Conservation (phyloP, 2,797 vertebrate species). For the Selene dorsalis region DNA sequence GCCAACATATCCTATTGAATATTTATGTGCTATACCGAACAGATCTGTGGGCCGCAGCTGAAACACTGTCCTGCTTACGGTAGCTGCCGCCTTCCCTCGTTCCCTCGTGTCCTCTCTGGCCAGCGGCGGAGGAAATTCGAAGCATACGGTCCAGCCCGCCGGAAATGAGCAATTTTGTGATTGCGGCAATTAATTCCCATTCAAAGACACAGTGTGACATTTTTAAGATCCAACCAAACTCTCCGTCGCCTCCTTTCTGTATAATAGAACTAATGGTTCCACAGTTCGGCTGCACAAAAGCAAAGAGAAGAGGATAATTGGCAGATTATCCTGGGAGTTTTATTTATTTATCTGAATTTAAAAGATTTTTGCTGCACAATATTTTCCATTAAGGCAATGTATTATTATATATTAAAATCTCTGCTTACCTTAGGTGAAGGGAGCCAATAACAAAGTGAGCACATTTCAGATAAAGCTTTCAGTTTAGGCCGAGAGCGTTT, state of each 20-base stretch:
- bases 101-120: slow-evolving; percentile 16
- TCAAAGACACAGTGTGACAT: slow-evolving; percentile 32
- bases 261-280: slow-evolving; percentile 12
- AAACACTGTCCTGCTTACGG: slow-evolving; percentile 28
- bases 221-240: slow-evolving; percentile 29
- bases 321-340: slow-evolving; percentile 18
- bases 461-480: neutral
- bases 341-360: slow-evolving; percentile 19
- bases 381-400: neutral
- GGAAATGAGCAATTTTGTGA: slow-evolving; percentile 29
- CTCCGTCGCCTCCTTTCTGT: slow-evolving; percentile 14
- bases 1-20: slow-evolving; percentile 68
- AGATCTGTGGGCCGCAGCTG: slow-evolving; percentile 49
- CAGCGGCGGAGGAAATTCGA: slow-evolving; percentile 24
- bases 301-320: slow-evolving; percentile 25
- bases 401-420: neutral
- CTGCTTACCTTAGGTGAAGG: neutral
- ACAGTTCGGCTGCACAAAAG: slow-evolving; percentile 23
- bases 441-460: neutral
- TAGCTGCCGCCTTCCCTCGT: slow-evolving; percentile 5
- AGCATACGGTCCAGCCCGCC: slow-evolving; percentile 1
- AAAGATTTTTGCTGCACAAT: neutral
- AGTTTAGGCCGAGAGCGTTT: neutral
- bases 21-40: slow-evolving; percentile 65
- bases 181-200: slow-evolving; percentile 43